Evolutionary conservation across 2,797 vertebrate genomes (phyloP), one percentile per base, ranked within the genome.

Genomic region (Chelon labrosus): DNA sequence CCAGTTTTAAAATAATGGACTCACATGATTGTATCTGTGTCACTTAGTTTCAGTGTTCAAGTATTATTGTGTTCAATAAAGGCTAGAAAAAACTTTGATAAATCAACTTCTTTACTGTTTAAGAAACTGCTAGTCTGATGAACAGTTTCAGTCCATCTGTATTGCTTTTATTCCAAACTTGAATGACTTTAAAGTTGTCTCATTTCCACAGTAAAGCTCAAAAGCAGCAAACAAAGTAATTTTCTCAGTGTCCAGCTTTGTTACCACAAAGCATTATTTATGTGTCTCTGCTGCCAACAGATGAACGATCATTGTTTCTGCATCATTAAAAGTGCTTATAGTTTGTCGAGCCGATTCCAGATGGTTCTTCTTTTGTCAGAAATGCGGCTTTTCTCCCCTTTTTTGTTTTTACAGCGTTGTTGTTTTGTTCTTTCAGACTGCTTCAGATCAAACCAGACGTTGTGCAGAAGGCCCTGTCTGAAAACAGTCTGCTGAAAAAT

Each of bases 401-500:
- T 70, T 70, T 72, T 65, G 17, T 39, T 16, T 53, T 8, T 31
- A 14, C 25, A 10, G 8, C 16, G 7, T 44, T 17, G 64, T 46
- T 60, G 10, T 82, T 82, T 63, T 57, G 65, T 75, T 77, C 61
- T 60, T 61, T 56, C 75, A 96, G 95, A 74, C 88, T 95, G 41
- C 83, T 94, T 75, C 90, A 85, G 74, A 88, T 64, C 75, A 96
- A 96, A 82, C 95, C 94, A 9, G 95, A 93, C 31, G 83, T 82
- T 50, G 88, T 87, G 27, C 87, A 88, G 65, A 94, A 91, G 55
- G 85, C 95, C 49, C 88, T 98, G 69, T 95, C 97, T 46, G 95
- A 95, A 69, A 93, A 96, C 70, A 96, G 94, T 57, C 85, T 96
- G 61, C 74, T 98, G 56, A 96, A 92, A 88, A 95, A 88, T 1